Evolutionary conservation across 2,113 vertebrate species (phyloP).

Genomic region (Cromileptes altivelis): DNA sequence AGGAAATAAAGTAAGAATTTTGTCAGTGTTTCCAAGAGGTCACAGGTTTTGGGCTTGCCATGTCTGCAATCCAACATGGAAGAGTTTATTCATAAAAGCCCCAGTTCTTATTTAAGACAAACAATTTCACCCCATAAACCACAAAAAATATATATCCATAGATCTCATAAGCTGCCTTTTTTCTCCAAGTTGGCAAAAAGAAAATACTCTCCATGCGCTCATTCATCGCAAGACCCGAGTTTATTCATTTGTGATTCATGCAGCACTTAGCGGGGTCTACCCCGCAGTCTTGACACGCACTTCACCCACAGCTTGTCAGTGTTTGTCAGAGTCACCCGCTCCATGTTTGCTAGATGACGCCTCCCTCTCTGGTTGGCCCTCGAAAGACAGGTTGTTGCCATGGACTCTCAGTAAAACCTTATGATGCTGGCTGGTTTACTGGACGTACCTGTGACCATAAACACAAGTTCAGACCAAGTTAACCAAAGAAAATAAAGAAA

Average conservation of each 20-base stretch:
- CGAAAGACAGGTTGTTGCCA: constrained; percentile 45
- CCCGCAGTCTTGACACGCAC: constrained; percentile 51
- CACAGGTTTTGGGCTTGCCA: constrained; percentile 49
- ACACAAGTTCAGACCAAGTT: constrained; percentile 62
- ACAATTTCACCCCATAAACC: constrained; percentile 69
- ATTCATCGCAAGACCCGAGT: constrained; percentile 39
- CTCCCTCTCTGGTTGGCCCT: constrained; percentile 36
- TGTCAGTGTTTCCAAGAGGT: constrained; percentile 75
- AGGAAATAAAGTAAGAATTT: constrained; percentile 62
- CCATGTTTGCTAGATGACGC: constrained; percentile 50
- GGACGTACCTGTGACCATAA: constrained; percentile 66
- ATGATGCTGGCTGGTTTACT: constrained; percentile 49
- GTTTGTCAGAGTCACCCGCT: constrained; percentile 59
- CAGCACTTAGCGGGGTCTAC: constrained; percentile 43
- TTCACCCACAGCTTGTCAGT: constrained; percentile 62
- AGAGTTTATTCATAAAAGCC: constrained; percentile 71
- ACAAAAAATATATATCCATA: constrained; percentile 47
- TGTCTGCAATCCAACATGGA: constrained; percentile 60
- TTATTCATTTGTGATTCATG: constrained; percentile 66
- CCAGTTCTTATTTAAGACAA: constrained; percentile 63
- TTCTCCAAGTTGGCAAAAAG: constrained; percentile 49
- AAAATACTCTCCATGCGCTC: constrained; percentile 45
- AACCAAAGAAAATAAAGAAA: constrained; percentile 76
- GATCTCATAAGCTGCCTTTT: constrained; percentile 39
- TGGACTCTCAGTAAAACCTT: constrained; percentile 55